Evolutionary conservation across 2,797 vertebrate genomes (phyloP), one percentile per base, ranked within the genome.

Genomic region (Thripadectes ignobilis): DNA sequence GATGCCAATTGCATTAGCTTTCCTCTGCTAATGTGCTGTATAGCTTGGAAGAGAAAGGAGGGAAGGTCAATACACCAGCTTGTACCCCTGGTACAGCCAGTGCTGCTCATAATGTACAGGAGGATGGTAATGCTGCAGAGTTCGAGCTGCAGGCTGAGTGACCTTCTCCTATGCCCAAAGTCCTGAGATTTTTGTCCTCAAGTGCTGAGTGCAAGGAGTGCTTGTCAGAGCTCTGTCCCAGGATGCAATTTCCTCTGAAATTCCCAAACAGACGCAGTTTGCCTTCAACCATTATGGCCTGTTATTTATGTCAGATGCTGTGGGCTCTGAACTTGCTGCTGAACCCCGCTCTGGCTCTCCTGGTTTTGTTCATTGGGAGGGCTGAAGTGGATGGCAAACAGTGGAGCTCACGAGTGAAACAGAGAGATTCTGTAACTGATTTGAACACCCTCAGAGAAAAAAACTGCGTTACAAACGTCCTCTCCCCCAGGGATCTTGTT

Each of bases 1-100:
- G 88, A 97, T 97, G 97, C 97, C 96, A 96, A 58, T 93, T 96
- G 95, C 92, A 94, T 97, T 97, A 96, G 95, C 94, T 96, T 97
- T 94, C 93, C 87, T 92, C 88, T 93, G 26, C 92, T 93, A 96
- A 93, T 94, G 96, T 97, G 96, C 95, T 95, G 96, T 96, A 94
- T 61, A 97, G 95, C 95, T 95, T 89, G 95, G 95, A 95, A 98
- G 97, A 98, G 89, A 95, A 92, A 85, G 96, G 92, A 93, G 96
- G 96, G 95, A 97, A 98, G 96, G 96, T 96, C 96, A 96, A 45
- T 54, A 9, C 21, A 59, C 65, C 95, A 93, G 93, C 89, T 17
- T 46, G 87, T 96, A 89, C 62, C 39, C 65, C 39, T 91, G 52
- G 26, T 87, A 65, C 41, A 92, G 92, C 63, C 46, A 93, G 85